Base-by-base conservation (phyloP, 2,113 vertebrate genomes). In the Microcebus griseorufus region DNA sequence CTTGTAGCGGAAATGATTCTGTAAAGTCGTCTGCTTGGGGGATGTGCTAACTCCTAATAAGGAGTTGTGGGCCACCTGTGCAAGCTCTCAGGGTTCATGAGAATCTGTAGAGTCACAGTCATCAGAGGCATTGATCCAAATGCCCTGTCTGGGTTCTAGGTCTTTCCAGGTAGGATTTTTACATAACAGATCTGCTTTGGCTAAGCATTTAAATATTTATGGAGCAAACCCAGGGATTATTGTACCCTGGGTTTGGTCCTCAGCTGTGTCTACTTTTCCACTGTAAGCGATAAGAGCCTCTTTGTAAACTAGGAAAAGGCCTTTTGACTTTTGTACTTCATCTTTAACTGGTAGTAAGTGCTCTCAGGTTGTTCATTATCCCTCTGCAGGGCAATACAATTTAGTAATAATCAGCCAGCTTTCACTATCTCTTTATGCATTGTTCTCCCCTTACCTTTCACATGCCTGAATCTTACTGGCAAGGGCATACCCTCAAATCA, bases 131-230 rank as follows among this genome's bases (percentile, higher is more conserved):
- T 81, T 86, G 67, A 92, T 2, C 13, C 34, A 70, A 7, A 55
- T 51, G 18, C 5, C 22, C 20, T 10, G 23, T 16, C 8, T 76
- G 55, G n/a, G 34, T 53, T 79, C 53, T 76, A 76, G 55, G 25
- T 53, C 88, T 95, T 91, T 83, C 39, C 17, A 93, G 0, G 4
- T 78, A 90, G 27, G 27, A 25, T 11, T 95, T 96, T 86, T 92
- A 39, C 5, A 1, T 81, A 78, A 39, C n/a, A 53, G 62, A 88
- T 12, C 7, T 64, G 51, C 29, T 48, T 90, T 76, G 10, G 60
- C 22, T 69, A 93, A 95, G 17, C 32, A 64, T 90, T 76, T 75
- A 81, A 94, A 81, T 86, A 37, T 39, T 90, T 87, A 37, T 60
- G 45, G 48, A 75, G 37, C 37, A 90, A 91, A 39, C 25, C 32